Conservation (phyloP, 2,113 vertebrate genomes). For the Apodemus speciosus region DNA sequence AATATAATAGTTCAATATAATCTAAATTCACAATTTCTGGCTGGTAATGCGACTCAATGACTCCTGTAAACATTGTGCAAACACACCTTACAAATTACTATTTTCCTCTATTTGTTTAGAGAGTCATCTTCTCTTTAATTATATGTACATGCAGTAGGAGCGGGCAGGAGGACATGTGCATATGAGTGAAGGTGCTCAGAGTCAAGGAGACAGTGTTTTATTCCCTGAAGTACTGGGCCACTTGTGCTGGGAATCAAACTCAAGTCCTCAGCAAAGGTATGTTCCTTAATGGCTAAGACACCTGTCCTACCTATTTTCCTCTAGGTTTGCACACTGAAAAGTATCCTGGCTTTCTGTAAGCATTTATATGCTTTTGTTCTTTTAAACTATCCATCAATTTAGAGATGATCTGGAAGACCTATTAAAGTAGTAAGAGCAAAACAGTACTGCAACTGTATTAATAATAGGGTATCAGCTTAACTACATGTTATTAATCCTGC, state of each 20-base stretch:
- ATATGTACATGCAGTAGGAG: not conserved
- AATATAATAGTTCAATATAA: conserved; percentile 33
- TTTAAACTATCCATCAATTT: not conserved
- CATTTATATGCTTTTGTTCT: not conserved
- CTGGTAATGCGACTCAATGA: not conserved
- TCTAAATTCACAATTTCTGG: not conserved
- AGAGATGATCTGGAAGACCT: conserved; percentile 10
- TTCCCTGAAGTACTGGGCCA: not conserved
- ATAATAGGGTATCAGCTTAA: not conserved
- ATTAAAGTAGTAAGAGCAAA: not conserved
- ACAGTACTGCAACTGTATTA: not conserved
- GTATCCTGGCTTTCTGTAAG: conserved; percentile 28
- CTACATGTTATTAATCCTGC: not conserved
- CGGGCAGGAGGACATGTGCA: not conserved
- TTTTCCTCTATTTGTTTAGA: conserved; percentile 3
- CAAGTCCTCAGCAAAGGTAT: not conserved
- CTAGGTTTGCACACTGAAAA: not conserved
- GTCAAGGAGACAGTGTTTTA: not conserved
- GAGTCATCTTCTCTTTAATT: not conserved
- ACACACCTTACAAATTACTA: not conserved
- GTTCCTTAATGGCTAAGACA: not conserved
- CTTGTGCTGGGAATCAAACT: not conserved
- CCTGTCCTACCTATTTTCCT: not conserved
- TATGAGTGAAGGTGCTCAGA: not conserved
- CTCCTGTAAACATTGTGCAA: conserved; percentile 2